Evolutionary conservation across 2,888 invertebrate species (phyloP), one percentile per base, ranked within the genome.

Genomic region (Coleophora flavipennella): DNA sequence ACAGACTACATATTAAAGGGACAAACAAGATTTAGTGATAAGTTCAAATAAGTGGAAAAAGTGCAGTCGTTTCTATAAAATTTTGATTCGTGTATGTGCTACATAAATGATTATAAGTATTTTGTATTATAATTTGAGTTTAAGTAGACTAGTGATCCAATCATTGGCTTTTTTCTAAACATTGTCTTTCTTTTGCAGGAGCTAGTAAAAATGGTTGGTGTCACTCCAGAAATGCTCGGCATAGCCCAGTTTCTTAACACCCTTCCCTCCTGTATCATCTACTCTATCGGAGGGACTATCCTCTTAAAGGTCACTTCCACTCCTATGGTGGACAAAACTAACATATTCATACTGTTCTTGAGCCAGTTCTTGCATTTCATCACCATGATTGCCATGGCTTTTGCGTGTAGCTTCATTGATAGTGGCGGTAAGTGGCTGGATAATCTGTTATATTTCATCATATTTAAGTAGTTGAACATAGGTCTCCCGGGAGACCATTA

Each of bases 141-240:
- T n/a, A n/a, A n/a, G n/a, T n/a, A n/a, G n/a, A n/a, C n/a, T n/a
- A n/a, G n/a, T n/a, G n/a, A n/a, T n/a, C n/a, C n/a, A n/a, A n/a
- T n/a, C n/a, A n/a, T 10, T 27, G 10, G 10, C 28, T 10, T 27
- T 2, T 9, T 9, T 2, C 2, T 2, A 2, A 27, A 27, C 28
- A 8, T 9, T 27, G 2, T 2, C 28, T 10, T 9, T 10, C 10
- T 10, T 8, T 29, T 29, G 11, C 65, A 92, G 92, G 92, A 93
- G 69, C 85, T 92, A 20, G 89, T 92, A 86, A 91, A 91, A 71
- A 91, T 93, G 87, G 90, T 91, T 79, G 93, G 93, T 0, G 78
- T 93, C 39, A 85, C 87, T 13, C 84, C 86, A 33, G 88, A 87
- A 79, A 70, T 88, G 46, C 85, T 92, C 40, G 90, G 90, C 86